Evolutionary conservation across 2,888 invertebrate species (phyloP).

Genomic region (Rhagium mordax): DNA sequence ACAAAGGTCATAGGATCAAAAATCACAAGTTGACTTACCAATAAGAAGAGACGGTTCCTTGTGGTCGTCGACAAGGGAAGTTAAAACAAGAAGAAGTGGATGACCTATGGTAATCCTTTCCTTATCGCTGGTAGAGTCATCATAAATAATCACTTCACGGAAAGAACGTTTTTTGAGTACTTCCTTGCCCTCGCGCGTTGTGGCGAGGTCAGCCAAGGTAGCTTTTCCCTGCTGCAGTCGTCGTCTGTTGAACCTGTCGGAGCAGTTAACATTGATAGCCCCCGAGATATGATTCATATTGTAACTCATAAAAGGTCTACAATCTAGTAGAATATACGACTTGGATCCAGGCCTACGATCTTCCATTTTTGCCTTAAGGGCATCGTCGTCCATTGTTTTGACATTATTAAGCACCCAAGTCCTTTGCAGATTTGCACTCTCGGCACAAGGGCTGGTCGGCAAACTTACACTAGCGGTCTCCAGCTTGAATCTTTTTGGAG

Average conservation of each 20-base stretch:
- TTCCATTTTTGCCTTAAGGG: slow-evolving; percentile 71
- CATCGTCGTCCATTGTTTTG: slow-evolving; percentile 71
- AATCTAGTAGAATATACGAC: slow-evolving; percentile 75
- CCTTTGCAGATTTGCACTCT: slow-evolving; percentile 72
- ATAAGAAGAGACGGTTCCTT: slow-evolving; percentile 77
- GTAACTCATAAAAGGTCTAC: slow-evolving; percentile 80
- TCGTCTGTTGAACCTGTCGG: slow-evolving; percentile 79
- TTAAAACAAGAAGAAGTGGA: slow-evolving; percentile 77
- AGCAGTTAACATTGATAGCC: slow-evolving; percentile 81
- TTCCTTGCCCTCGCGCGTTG: slow-evolving; percentile 77
- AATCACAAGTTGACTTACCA: slow-evolving; percentile 72
- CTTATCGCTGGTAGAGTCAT: slow-evolving; percentile 78
- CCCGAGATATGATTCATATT: slow-evolving; percentile 80
- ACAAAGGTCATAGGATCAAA: background rate
- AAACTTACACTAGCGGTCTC: slow-evolving; percentile 69
- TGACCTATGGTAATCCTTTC: slow-evolving; percentile 74
- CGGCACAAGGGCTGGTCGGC: slow-evolving; percentile 73
- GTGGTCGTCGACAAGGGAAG: slow-evolving; percentile 79
- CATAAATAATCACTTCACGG: slow-evolving; percentile 80
- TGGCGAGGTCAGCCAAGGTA: slow-evolving; percentile 76
- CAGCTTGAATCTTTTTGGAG: slow-evolving; percentile 71
- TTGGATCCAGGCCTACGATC: slow-evolving; percentile 59
- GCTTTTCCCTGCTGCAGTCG: slow-evolving; percentile 79
- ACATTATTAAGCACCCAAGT: slow-evolving; percentile 72
- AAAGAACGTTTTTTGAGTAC: slow-evolving; percentile 72